Evolutionary conservation across 2,888 invertebrate genomes (phyloP), one percentile per base, ranked within the genome.

Genomic region (Sthenelais limicola): DNA sequence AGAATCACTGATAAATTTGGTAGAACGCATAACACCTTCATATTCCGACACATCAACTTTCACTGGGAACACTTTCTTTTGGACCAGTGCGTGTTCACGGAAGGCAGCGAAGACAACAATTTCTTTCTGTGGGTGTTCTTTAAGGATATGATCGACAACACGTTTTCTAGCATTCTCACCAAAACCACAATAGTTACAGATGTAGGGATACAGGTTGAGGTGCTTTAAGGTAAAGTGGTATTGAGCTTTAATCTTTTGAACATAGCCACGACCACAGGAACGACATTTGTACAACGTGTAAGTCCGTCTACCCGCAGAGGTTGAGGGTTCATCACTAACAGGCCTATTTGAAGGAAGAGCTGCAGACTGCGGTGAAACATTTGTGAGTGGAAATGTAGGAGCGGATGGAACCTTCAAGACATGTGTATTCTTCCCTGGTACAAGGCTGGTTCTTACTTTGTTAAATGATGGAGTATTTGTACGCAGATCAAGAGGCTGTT

Each of bases 121-220:
- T 32, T 76, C 71, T 21, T 66, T 67, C 12, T 69, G 73, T 18
- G 75, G 74, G 28, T 77, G 77, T n/a, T 48, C 49, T 21, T 58
- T 54, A 3, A 33, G 38, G 5, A 77, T 68, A 58, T 77, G 77
- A 12, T 38, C 43, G 9, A 51, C 26, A 12, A 74, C 72, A 15
- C 49, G 33, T 26, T 74, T 49, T 4, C 38, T 24, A 3, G 56
- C 56, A 43, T 33, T 26, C 26, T 56, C 70, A 54, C 54, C 70
- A 70, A 24, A 70, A 26, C 56, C 43, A 52, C 70, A 70, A 15
- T 32, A 32, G 38, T 51, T 70, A 47, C 70, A 70, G 0, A 54
- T 54, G 26, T 70, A 70, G 24, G 70, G 70, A 26, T 70, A 35
- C 9, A 54, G 52, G 38, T 54, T 54, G 4, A 70, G 54, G 28